A percentile compares a stretch with the other conserved stretches of the same genome.
Conservation (phyloP, 1,140 invertebrate genomes). For the Drosophila busckii region DNA sequence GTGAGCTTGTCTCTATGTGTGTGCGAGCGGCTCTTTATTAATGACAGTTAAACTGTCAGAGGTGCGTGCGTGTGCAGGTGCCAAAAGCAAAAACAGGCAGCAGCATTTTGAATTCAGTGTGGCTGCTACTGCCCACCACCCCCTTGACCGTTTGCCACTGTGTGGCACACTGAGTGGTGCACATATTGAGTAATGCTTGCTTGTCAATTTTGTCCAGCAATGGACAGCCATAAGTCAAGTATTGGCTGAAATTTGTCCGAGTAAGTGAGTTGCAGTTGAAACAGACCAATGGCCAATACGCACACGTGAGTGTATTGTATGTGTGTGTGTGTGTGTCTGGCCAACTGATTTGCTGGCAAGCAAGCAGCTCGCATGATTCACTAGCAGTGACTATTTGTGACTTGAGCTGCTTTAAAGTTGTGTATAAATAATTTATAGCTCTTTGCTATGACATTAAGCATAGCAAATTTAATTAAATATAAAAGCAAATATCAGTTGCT, state of each 20-base stretch:
- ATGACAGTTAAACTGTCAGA: conserved; percentile 75
- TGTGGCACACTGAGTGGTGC: conserved; percentile 13
- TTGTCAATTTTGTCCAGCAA: conserved; percentile 62
- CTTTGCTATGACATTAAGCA: too few relatives aligned
- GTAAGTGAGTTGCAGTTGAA: not conserved
- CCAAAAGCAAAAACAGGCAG: conserved; percentile 42
- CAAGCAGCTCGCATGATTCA: too few relatives aligned
- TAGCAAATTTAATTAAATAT: too few relatives aligned
- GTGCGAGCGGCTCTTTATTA: conserved; percentile 58
- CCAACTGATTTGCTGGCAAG: conserved; percentile 1
- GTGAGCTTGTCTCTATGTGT: conserved; percentile 3
- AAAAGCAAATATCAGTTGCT: too few relatives aligned
- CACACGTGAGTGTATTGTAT: too few relatives aligned
- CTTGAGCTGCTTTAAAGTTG: too few relatives aligned
- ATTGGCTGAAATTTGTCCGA: conserved; percentile 25
- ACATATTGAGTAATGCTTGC: conserved; percentile 60
- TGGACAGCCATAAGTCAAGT: conserved; percentile 67
- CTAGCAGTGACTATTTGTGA: too few relatives aligned
- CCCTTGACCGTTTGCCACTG: too few relatives aligned
- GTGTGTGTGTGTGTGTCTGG: not conserved
- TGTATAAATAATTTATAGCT: too few relatives aligned
- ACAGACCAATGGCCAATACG: not conserved
- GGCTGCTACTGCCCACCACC: too few relatives aligned
- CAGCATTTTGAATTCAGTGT: too few relatives aligned
- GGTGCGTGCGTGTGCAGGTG: conserved; percentile 70